phyloP scores from a whole-genome alignment of 1,140 invertebrate genomes.

The Ostrea edulis region DNA sequence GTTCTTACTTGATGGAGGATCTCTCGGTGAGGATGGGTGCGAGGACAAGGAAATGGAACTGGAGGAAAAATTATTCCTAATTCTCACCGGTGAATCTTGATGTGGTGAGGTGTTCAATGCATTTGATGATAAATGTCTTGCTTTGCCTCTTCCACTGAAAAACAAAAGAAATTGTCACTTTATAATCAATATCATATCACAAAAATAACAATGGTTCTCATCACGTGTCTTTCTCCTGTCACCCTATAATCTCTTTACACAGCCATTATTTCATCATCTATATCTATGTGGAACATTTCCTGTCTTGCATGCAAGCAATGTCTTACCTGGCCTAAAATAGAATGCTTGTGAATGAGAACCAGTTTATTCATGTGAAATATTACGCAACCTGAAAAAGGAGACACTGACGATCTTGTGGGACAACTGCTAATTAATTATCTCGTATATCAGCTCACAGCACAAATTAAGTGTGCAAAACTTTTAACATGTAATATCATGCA shows the following conservation, averaged over 20 bases:
- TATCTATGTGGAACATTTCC: not conserved
- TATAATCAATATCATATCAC: not conserved
- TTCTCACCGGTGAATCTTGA: slow-evolving; percentile 1
- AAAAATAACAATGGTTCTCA: not conserved
- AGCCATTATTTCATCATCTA: not conserved
- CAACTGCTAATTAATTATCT: slow-evolving; percentile 22
- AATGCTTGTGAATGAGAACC: not conserved
- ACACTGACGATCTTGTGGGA: not conserved
- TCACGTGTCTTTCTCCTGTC: not conserved
- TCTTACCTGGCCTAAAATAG: not conserved
- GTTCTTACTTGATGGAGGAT: not conserved
- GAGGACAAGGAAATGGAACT: slow-evolving; percentile 24
- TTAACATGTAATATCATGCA: slow-evolving; percentile 20
- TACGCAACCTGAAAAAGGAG: not conserved
- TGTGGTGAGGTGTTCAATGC: not conserved
- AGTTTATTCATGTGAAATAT: slow-evolving; percentile 5
- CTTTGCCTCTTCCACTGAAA: slow-evolving; percentile 21
- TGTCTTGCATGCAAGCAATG: not conserved
- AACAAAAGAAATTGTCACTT: not conserved
- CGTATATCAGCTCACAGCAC: not conserved
- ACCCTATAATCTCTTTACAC: not conserved
- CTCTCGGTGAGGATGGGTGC: not conserved
- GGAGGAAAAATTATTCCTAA: slow-evolving; percentile 4
- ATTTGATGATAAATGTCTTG: not conserved
- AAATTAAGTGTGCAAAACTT: not conserved